Percentiles rank a stretch among this genome's conserved stretches.
phyloP scores from a whole-genome alignment of 2,113 vertebrate genomes.

The Trichechus manatus region DNA sequence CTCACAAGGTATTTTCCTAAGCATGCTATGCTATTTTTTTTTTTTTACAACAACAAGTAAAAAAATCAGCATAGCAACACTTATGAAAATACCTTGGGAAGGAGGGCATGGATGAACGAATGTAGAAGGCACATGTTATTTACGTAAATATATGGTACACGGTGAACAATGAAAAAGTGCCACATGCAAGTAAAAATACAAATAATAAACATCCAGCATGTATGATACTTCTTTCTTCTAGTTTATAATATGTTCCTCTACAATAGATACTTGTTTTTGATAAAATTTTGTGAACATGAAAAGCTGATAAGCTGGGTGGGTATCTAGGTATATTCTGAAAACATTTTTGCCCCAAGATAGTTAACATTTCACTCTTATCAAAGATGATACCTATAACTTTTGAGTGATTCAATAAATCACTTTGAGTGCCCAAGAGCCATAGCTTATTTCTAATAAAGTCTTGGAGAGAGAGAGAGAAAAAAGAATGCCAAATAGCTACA shows the following conservation, averaged over 20 bases:
- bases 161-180: neutral
- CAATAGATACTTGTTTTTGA: neutral
- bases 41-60: too few species aligned
- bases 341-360: rapidly evolving
- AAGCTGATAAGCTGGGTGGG: neutral
- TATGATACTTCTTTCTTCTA: neutral
- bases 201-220: neutral
- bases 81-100: too few species aligned
- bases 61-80: too few species aligned
- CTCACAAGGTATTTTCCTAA: too few species aligned
- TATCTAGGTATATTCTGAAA: neutral
- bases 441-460: slow-evolving; percentile 1
- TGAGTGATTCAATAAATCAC: neutral
- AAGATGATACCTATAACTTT: neutral
- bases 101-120: too few species aligned
- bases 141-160: neutral
- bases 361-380: neutral
- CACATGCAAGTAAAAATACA: neutral
- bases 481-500: neutral
- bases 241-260: neutral
- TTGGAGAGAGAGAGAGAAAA: neutral
- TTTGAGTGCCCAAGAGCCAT: neutral
- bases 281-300: neutral
- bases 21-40: too few species aligned
- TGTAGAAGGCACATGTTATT: too few species aligned